Percentiles rank a stretch among this genome's conserved stretches.
phyloP scores from a whole-genome alignment of 2,888 invertebrate genomes.

The Ectobius pallidus region DNA sequence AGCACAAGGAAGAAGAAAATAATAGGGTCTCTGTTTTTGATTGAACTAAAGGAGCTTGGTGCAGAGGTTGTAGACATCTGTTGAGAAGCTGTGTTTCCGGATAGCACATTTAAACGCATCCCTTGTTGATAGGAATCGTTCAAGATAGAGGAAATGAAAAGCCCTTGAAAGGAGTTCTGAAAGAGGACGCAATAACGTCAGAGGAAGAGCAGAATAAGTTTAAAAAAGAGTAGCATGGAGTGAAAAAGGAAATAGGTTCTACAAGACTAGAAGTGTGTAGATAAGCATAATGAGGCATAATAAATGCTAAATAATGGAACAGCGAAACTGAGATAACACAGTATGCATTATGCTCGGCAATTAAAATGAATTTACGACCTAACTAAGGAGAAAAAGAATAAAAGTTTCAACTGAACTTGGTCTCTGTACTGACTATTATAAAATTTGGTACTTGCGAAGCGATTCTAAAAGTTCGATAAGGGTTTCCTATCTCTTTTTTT shows the following conservation, averaged over 20 bases:
- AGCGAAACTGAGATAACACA: too few species aligned
- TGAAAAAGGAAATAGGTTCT: background rate
- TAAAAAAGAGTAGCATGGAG: background rate
- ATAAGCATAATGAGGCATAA: background rate
- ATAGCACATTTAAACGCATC: background rate
- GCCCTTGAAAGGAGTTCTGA: background rate
- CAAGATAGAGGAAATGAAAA: conserved; percentile 10
- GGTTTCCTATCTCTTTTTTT: too few species aligned
- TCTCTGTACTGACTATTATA: background rate
- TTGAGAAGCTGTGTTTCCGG: too few species aligned
- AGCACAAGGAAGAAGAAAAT: too few species aligned
- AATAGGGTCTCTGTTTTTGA: too few species aligned
- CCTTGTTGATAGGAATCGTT: background rate
- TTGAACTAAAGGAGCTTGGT: too few species aligned
- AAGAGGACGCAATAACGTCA: background rate
- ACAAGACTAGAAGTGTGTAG: background rate
- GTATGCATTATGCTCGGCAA: too few species aligned
- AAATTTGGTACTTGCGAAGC: too few species aligned
- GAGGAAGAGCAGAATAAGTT: background rate
- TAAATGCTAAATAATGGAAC: background rate
- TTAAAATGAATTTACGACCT: too few species aligned
- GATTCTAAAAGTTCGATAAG: too few species aligned
- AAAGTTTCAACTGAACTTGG: background rate
- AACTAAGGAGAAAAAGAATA: background rate
- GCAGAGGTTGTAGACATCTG: too few species aligned